These are phyloP conservation scores for Manis javanica DNA, from an alignment of 2,797 vertebrate species.

Conservation along the genomic window DNA sequence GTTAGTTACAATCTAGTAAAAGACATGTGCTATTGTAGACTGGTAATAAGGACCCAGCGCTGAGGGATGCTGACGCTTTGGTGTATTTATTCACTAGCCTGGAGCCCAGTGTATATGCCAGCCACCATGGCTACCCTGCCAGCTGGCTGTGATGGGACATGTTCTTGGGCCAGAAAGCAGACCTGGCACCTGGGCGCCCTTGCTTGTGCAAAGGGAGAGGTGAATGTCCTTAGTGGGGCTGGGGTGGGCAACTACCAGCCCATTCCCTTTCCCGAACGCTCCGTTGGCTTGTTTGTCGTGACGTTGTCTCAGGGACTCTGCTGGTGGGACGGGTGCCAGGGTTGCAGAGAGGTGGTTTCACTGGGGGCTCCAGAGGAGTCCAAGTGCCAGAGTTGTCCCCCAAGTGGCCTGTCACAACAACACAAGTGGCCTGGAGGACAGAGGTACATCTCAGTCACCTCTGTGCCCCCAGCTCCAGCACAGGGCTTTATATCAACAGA, in stretches of 20 bases:
- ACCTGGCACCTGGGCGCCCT: not conserved
- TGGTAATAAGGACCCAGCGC: not conserved
- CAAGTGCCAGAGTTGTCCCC: not conserved
- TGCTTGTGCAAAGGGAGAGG: not conserved
- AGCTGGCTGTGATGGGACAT: not conserved
- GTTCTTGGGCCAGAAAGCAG: not conserved
- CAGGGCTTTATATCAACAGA: not conserved
- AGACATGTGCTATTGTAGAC: not conserved
- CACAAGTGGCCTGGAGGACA: not conserved
- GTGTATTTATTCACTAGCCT: not conserved
- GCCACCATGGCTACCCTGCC: not conserved
- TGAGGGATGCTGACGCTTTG: not conserved
- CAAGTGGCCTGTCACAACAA: not conserved
- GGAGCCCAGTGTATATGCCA: not conserved
- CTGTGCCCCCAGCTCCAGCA: not conserved
- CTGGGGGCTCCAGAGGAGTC: not conserved
- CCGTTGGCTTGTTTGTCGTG: not conserved
- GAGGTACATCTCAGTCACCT: not conserved
- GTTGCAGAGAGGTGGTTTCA: not conserved
- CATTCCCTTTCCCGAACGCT: not conserved
- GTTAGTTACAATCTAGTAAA: not conserved
- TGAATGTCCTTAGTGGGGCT: not conserved
- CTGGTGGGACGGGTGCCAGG: no score
- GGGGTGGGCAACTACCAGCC: rapidly evolving
- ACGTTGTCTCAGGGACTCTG: not conserved